A percentile compares a stretch with the other conserved stretches of the same genome.
These are phyloP conservation scores for Ips typographus DNA, from an alignment of 1,140 invertebrate genomes.

Conservation along the genomic window DNA sequence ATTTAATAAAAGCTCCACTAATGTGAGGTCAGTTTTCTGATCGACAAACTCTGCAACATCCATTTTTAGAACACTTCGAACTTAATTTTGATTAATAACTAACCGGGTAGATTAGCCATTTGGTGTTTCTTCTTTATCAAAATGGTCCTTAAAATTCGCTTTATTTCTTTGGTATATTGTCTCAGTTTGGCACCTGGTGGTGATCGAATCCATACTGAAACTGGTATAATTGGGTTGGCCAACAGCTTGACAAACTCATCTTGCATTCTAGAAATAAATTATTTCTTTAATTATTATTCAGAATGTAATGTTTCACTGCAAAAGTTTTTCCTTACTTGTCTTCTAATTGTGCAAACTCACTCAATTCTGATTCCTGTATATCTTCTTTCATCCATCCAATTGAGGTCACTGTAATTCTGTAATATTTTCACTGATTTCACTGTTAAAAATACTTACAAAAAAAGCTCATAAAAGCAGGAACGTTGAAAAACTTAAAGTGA, in stretches of 20 bases:
- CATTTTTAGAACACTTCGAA: not conserved
- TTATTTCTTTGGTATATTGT: not conserved
- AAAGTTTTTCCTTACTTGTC: not conserved
- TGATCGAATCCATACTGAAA: slow-evolving; percentile 1
- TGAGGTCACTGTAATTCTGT: not conserved
- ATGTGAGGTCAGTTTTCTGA: not conserved
- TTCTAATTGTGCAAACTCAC: not conserved
- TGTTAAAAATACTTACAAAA: slow-evolving; percentile 1
- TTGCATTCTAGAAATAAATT: not conserved
- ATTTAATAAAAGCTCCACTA: not conserved
- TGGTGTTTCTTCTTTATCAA: not conserved
- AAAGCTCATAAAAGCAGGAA: slow-evolving; percentile 1
- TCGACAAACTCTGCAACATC: slow-evolving; percentile 1
- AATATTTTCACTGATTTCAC: not conserved
- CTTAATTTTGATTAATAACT: too few relatives aligned
- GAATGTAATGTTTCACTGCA: not conserved
- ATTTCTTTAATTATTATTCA: not conserved
- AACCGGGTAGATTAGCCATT: not conserved
- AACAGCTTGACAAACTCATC: slow-evolving; percentile 12
- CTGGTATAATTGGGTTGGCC: slow-evolving; percentile 1
- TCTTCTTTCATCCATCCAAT: not conserved
- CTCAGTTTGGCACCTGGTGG: slow-evolving; percentile 1
- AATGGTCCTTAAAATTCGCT: not conserved
- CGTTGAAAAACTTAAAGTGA: slow-evolving; percentile 15
- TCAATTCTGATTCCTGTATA: not conserved